These are phyloP conservation scores for Coccyzus lansbergi DNA, from an alignment of 2,797 vertebrate genomes.

Conservation along the genomic window DNA sequence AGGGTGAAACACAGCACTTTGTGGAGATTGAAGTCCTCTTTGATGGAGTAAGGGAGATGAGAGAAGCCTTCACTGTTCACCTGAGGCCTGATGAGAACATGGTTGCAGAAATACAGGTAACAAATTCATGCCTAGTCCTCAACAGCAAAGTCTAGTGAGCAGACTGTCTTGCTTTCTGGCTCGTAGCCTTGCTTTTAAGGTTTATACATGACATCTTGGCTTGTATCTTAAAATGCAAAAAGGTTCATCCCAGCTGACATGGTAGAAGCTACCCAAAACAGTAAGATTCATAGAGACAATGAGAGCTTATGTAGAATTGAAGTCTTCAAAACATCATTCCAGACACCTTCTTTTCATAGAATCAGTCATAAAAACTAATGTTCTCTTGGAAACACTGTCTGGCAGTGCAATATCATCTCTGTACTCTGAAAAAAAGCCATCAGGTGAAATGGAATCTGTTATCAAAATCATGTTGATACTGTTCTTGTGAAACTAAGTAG, in stretches of 20 bases:
- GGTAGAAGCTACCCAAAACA: not conserved
- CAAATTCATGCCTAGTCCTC: not conserved
- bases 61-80: slow-evolving; percentile 94
- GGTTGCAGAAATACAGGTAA: slow-evolving; percentile 93
- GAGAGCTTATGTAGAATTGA: not conserved
- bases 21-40: slow-evolving; percentile 91
- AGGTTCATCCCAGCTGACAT: not conserved
- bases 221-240: not conserved
- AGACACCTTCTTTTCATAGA: not conserved
- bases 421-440: not conserved
- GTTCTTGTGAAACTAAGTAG: not conserved
- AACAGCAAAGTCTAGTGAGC: not conserved
- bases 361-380: not conserved
- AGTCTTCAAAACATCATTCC: not conserved
- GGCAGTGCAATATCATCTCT: not conserved
- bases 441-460: not conserved
- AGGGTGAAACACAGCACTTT: slow-evolving; percentile 86
- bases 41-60: slow-evolving; percentile 90
- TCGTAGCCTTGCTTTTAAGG: not conserved
- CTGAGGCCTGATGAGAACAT: slow-evolving; percentile 93
- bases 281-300: not conserved
- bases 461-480: not conserved
- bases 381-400: not conserved
- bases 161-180: not conserved
- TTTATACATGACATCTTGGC: not conserved